Evolutionary conservation across 2,888 invertebrate species (phyloP).

Genomic region (Leptopilina drosophilae): DNA sequence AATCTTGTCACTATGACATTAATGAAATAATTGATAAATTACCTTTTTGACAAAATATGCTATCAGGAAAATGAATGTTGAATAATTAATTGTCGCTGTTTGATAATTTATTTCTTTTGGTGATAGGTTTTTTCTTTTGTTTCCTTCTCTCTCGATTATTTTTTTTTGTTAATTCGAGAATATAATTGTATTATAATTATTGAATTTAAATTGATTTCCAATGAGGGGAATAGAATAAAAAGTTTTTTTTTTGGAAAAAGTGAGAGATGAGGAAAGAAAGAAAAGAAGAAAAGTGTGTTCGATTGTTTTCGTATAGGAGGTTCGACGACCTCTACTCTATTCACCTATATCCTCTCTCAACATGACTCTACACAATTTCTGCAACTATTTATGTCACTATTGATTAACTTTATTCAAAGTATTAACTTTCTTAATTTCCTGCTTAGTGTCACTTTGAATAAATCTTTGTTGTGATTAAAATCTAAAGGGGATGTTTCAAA

Average conservation of each 20-base stretch:
- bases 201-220: no score
- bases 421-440: slow-evolving; percentile 6
- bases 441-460: not conserved
- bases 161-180: no score
- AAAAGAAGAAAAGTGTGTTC: not conserved
- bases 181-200: no score
- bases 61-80: no score
- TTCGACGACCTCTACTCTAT: slow-evolving; percentile 40
- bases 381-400: slow-evolving; percentile 12
- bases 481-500: no score
- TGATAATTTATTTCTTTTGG: no score
- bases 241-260: not conserved
- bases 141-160: no score
- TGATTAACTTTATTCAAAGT: slow-evolving; percentile 11
- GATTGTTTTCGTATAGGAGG: slow-evolving; percentile 27
- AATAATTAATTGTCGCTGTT: no score
- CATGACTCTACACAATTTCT: slow-evolving; percentile 15
- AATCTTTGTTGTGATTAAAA: not conserved
- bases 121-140: no score
- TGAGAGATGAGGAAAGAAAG: not conserved
- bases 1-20: no score
- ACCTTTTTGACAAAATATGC: no score
- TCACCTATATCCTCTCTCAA: slow-evolving; percentile 31
- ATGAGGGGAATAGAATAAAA: not conserved
- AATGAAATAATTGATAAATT: no score